A percentile compares a stretch with the other conserved stretches of the same genome.
Evolutionary conservation across 2,797 vertebrate genomes (phyloP).

Genomic region (Philypnodon macrostomus): DNA sequence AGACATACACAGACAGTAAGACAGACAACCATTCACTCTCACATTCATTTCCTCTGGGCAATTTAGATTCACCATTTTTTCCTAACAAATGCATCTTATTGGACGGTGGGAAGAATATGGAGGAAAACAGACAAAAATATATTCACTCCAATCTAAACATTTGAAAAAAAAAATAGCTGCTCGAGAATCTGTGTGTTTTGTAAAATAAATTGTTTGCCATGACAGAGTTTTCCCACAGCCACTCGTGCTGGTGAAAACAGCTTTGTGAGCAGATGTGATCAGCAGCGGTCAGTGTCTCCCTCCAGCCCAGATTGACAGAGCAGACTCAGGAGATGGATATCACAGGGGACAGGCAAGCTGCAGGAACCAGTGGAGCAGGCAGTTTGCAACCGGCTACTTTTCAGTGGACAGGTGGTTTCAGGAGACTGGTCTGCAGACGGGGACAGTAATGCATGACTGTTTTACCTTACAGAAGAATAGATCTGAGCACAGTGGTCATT

Average conservation of each 20-base stretch:
- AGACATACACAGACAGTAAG: too few relatives aligned
- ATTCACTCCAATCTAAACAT: conserved; percentile 1
- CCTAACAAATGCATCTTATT: too few relatives aligned
- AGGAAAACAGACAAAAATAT: too few relatives aligned
- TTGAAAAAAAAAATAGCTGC: conserved; percentile 18
- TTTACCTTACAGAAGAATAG: too few relatives aligned
- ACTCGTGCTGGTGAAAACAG: conserved; percentile 64
- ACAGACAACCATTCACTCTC: too few relatives aligned
- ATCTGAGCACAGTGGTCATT: background rate
- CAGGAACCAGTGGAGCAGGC: conserved; percentile 65
- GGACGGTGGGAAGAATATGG: too few relatives aligned
- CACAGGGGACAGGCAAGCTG: conserved; percentile 66
- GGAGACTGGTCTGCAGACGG: conserved; percentile 58
- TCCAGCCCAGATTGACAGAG: conserved; percentile 69
- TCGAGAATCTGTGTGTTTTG: conserved; percentile 19
- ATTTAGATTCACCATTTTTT: too few relatives aligned
- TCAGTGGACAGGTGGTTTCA: conserved; percentile 62
- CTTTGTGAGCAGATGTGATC: conserved; percentile 69
- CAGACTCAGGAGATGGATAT: conserved; percentile 69
- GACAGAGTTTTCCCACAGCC: conserved; percentile 66
- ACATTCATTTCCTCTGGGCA: too few relatives aligned
- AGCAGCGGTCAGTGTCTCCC: conserved; percentile 61
- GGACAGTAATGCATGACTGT: conserved; percentile 10
- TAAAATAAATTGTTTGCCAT: conserved; percentile 56
- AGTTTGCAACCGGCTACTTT: conserved; percentile 68